Base-by-base conservation (phyloP, 23 tunicate species). In the Ascidia mentula region DNA sequence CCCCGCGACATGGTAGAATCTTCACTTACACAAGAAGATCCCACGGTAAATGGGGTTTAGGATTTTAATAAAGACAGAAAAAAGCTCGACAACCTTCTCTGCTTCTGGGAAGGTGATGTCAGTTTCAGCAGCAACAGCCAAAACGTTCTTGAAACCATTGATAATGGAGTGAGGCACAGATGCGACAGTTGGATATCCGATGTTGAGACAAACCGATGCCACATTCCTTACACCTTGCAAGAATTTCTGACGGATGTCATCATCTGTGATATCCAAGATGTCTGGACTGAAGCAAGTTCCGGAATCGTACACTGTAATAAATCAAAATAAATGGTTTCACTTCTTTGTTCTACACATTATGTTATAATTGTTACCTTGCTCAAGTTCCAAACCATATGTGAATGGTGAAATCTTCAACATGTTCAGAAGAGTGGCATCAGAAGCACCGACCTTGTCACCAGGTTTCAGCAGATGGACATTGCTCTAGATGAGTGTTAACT, bases 331-430 rank as follows among this genome's bases (percentile, higher is more conserved):
- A 12, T 42, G 53, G 12, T 42, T 42, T 42, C 15, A 42, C 15
- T 12, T 9, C 12, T 12, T 15, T 42, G 53, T 12, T 42, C 65
- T 20, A 53, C 22, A 53, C 7, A 6, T 20, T 20, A 9, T 53
- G 24, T 26, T 53, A 60, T 6, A 69, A 38, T 31, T 32, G 74
- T 31, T 13, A 80, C 89, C 96, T 82, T 89, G 96, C 33, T 69
- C 33, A 45, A 95, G 80, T 37, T 90, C 99, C 26, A 96, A 77
- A 35, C 99, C 99, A 45, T 96, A 96, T 15, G 99, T 86, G 82
- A 96, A 96, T 13, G 99, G 99, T 76, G 88, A 96, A 65, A 96
- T 96, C 86, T 96, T 96, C 90, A 96, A 78, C 99, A 96, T 96
- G 88, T 87, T 87, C 86, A 96, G 69, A 39, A 96, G 86, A 37